Percentiles rank a stretch among this genome's conserved stretches.
These are phyloP conservation scores for Clupea harengus DNA, from an alignment of 2,113 vertebrate genomes.

Conservation along the genomic window DNA sequence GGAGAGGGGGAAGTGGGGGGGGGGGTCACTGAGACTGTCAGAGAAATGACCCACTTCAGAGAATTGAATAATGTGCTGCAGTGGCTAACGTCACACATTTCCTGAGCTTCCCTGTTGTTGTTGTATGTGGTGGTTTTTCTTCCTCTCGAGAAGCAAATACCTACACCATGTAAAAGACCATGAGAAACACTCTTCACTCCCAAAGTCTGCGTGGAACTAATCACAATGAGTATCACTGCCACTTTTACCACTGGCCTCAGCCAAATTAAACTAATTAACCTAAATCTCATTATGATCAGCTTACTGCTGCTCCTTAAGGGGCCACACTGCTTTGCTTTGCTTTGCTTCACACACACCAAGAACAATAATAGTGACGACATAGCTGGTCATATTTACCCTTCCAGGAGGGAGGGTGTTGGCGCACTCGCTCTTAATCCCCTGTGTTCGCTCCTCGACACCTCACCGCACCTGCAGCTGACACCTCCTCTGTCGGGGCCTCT, in stretches of 20 bases:
- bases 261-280: conserved; percentile 18
- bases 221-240: not conserved
- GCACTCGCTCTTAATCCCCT: conserved; percentile 38
- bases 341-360: not conserved
- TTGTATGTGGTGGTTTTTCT: too few species aligned
- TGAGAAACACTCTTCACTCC: not conserved
- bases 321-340: not conserved
- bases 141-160: not conserved
- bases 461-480: conserved; percentile 65
- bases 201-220: conserved; percentile 13
- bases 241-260: conserved; percentile 9
- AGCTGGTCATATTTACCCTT: conserved; percentile 31
- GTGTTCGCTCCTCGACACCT: conserved; percentile 53
- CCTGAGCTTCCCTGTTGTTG: not conserved
- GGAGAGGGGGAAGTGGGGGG: not conserved
- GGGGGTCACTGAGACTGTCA: not conserved
- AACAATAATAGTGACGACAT: not conserved
- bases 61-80: not conserved
- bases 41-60: conserved; percentile 4
- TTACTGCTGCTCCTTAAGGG: conserved; percentile 10
- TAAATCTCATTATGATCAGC: conserved; percentile 19
- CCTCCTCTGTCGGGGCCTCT: not conserved
- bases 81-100: not conserved
- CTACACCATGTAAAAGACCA: not conserved
- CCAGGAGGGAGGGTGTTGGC: conserved; percentile 34